A percentile compares a stretch with the other conserved stretches of the same genome.
These are phyloP conservation scores for Epizoanthus stellaris DNA, from an alignment of 92 coral and sea anemone species.

Conservation along the genomic window DNA sequence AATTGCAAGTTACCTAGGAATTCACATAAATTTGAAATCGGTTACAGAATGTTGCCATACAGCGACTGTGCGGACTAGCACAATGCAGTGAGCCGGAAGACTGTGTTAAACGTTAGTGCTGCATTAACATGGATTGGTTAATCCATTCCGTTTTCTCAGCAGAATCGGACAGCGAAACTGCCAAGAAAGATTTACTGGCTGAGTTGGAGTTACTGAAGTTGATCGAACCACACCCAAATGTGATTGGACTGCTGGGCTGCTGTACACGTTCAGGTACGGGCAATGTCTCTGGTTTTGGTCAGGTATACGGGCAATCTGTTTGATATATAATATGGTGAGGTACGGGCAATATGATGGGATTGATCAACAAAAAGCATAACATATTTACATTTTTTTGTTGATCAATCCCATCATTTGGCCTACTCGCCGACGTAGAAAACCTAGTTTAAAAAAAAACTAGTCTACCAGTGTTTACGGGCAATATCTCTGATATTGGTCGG, in stretches of 20 bases:
- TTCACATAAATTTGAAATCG: too few relatives aligned
- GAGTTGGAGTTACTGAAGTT: constrained; percentile 92
- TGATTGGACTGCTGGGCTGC: constrained; percentile 91
- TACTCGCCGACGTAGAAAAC: too few relatives aligned
- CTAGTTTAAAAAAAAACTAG: too few relatives aligned
- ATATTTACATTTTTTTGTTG: too few relatives aligned
- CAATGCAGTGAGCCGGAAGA: neutral
- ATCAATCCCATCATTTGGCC: too few relatives aligned
- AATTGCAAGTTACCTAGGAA: too few relatives aligned
- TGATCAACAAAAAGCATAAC: too few relatives aligned
- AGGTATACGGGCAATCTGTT: neutral
- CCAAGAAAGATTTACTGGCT: constrained; percentile 88
- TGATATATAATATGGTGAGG: too few relatives aligned
- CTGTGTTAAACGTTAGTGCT: neutral
- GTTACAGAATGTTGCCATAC: neutral
- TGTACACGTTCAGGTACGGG: constrained; percentile 86
- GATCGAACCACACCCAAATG: constrained; percentile 97
- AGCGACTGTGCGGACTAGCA: neutral
- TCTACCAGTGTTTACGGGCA: too few relatives aligned
- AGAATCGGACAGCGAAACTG: constrained; percentile 97
- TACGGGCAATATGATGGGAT: too few relatives aligned
- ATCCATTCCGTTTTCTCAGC: constrained; percentile 7
- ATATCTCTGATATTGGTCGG: too few relatives aligned
- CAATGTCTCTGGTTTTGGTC: neutral
- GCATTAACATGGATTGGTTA: neutral